Conservation (phyloP, 2,797 vertebrate genomes). For the Hoplostethus atlanticus region DNA sequence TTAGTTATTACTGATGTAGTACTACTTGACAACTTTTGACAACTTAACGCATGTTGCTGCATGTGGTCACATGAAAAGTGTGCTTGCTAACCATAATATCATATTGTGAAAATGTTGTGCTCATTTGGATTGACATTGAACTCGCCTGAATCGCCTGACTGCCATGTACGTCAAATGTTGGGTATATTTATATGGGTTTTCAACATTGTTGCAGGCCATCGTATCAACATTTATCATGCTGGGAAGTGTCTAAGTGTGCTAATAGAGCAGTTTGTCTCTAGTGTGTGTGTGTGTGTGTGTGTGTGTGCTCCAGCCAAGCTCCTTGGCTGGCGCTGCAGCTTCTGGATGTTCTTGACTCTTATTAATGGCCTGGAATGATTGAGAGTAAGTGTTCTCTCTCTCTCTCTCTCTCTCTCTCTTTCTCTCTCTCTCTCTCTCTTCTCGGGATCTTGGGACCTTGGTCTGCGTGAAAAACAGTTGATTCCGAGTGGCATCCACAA, state of each 20-base stretch:
- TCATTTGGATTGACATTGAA: constrained; percentile 7
- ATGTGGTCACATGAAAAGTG: too few relatives aligned
- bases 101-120: not conserved
- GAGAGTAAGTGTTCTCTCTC: not conserved
- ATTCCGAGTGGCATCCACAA: constrained; percentile 19
- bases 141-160: too few relatives aligned
- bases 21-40: too few relatives aligned
- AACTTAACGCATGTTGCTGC: too few relatives aligned
- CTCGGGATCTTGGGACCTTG: constrained; percentile 27
- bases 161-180: too few relatives aligned
- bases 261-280: constrained; percentile 5
- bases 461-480: constrained; percentile 41
- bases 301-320: not conserved
- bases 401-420: constrained; percentile 5
- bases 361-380: constrained; percentile 26
- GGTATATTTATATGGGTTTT: too few relatives aligned
- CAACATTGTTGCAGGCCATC: too few relatives aligned
- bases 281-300: constrained; percentile 3
- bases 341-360: constrained; percentile 17
- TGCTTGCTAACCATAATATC: too few relatives aligned
- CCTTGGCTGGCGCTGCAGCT: not conserved
- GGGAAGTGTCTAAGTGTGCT: not conserved
- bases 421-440: not conserved
- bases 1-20: too few relatives aligned
- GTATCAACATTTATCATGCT: too few relatives aligned